Percentiles rank a stretch among this genome's conserved stretches.
These are phyloP conservation scores for Oxygymnocypris stewartii DNA, from an alignment of 2,113 vertebrate species.

Conservation along the genomic window DNA sequence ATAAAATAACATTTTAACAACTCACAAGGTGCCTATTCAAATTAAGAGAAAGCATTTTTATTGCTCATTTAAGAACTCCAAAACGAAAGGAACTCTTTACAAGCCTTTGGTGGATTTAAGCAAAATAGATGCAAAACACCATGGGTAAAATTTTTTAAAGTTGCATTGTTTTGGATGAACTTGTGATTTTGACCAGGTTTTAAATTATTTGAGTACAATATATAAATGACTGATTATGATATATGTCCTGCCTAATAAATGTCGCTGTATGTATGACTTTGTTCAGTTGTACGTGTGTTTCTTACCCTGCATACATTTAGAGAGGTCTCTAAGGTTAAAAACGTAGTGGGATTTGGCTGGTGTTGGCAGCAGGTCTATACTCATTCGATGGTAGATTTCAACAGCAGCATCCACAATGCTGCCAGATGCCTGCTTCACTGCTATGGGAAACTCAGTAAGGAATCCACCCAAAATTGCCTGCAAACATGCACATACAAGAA, in stretches of 20 bases:
- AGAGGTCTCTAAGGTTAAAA: conserved; percentile 87
- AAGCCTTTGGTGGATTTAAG: not conserved
- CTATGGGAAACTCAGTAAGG: conserved; percentile 77
- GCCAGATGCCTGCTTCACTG: conserved; percentile 74
- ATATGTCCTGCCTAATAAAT: not conserved
- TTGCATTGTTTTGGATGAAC: not conserved
- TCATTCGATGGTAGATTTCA: conserved; percentile 86
- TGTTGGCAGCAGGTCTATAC: conserved; percentile 85
- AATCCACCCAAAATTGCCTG: conserved; percentile 85
- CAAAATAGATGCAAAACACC: not conserved
- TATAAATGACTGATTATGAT: not conserved
- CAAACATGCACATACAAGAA: conserved; percentile 20
- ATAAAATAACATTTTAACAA: not conserved
- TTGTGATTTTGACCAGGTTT: not conserved
- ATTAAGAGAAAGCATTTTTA: conserved; percentile 37
- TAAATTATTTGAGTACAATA: not conserved
- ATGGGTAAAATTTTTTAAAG: not conserved
- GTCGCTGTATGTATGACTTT: not conserved
- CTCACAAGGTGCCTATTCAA: conserved; percentile 1
- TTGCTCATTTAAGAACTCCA: not conserved
- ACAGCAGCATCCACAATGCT: conserved; percentile 84
- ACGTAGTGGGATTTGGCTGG: conserved; percentile 89
- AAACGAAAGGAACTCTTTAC: not conserved
- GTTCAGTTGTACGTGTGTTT: not conserved
- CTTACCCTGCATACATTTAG: conserved; percentile 86